Conservation (phyloP, 2,797 vertebrate species). For the Darevskia nairensis region DNA sequence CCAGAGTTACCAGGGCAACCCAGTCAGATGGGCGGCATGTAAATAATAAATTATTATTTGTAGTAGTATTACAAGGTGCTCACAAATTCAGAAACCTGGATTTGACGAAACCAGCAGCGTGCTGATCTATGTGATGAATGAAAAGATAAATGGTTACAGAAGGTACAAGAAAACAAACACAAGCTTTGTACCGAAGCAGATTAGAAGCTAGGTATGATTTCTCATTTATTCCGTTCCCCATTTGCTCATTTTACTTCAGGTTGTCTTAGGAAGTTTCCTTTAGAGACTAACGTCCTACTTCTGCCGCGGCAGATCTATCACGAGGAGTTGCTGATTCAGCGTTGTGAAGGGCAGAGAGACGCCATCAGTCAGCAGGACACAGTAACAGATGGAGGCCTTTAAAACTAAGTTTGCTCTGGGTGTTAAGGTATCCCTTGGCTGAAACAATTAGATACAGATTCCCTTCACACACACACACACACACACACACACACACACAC, state of each 20-base stretch:
- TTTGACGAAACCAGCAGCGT: neutral
- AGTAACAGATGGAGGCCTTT: conserved; percentile 65
- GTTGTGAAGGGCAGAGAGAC: conserved; percentile 50
- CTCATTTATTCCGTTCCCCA: neutral
- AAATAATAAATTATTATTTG: no score
- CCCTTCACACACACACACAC: neutral
- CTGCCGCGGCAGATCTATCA: conserved; percentile 23
- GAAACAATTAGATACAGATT: conserved; percentile 52
- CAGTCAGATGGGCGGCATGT: no score
- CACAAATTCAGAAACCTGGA: neutral
- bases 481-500: no score
- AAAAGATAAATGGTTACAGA: neutral
- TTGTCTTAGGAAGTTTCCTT: conserved; percentile 39
- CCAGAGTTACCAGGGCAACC: no score
- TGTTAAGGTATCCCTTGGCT: conserved; percentile 49
- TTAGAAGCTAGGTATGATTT: fast-evolving
- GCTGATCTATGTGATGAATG: neutral
- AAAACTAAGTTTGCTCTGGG: conserved; percentile 55
- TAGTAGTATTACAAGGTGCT: neutral
- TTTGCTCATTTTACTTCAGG: conserved; percentile 18
- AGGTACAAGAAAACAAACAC: neutral
- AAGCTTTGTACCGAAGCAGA: conserved; percentile 17
- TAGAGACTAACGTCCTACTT: conserved; percentile 24
- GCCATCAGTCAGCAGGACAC: neutral
- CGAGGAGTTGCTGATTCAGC: conserved; percentile 49